Conservation (phyloP, 2,888 invertebrate genomes). For the Drosophila ustulata region DNA sequence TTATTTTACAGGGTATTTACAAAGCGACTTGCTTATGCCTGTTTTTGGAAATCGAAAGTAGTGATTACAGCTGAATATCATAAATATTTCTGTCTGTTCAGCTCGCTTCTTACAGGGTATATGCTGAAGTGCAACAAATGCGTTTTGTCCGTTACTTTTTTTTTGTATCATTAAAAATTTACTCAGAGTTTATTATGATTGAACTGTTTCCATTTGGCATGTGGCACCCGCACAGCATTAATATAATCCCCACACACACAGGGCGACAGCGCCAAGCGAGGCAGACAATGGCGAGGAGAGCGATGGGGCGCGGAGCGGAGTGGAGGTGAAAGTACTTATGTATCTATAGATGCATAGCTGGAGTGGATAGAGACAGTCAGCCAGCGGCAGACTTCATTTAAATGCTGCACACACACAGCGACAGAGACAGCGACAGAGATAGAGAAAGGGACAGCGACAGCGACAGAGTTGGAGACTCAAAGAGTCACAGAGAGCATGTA, state of each 20-base stretch:
- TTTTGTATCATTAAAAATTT: conserved; percentile 66
- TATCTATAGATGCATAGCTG: conserved; percentile 35
- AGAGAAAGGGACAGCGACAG: background rate
- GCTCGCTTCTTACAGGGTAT: background rate
- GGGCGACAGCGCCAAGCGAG: conserved; percentile 24
- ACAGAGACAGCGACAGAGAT: background rate
- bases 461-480: background rate
- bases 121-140: background rate
- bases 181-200: conserved; percentile 76
- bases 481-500: conserved; percentile 30
- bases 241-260: conserved; percentile 52
- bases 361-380: conserved; percentile 23
- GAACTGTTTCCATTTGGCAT: conserved; percentile 74
- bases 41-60: too few species aligned
- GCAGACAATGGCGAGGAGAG: conserved; percentile 34
- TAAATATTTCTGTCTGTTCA: background rate
- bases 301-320: background rate
- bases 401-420: conserved; percentile 41
- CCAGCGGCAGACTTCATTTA: conserved; percentile 44
- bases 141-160: background rate
- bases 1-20: too few species aligned
- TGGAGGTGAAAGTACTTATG: conserved; percentile 23
- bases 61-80: too few species aligned
- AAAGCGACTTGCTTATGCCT: too few species aligned
- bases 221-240: conserved; percentile 65